A percentile compares a stretch with the other conserved stretches of the same genome.
Evolutionary conservation across 2,797 vertebrate species (phyloP).

Genomic region (Morelia viridis): DNA sequence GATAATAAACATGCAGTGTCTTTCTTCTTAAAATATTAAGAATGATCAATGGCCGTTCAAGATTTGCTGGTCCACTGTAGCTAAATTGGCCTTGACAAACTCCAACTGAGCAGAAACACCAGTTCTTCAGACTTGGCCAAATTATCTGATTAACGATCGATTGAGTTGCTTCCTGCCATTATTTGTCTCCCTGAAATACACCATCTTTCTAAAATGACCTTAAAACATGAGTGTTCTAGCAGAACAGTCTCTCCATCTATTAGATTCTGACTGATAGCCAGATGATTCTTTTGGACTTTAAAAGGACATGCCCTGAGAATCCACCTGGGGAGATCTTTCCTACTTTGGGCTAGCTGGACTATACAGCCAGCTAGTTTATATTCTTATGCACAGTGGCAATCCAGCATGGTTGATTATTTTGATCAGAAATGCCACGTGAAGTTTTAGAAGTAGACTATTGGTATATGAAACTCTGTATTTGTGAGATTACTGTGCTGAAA

Average conservation of each 20-base stretch:
- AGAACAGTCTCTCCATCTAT: not conserved
- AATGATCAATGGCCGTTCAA: not conserved
- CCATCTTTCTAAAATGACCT: not conserved
- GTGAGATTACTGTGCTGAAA: not conserved
- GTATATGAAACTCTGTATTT: not conserved
- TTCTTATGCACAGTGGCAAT: not conserved
- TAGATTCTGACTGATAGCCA: not conserved
- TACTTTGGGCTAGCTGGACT: too few relatives aligned
- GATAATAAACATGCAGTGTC: not conserved
- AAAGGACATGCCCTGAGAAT: not conserved
- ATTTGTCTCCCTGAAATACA: not conserved
- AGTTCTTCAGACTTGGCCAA: conserved; percentile 4
- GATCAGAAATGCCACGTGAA: not conserved
- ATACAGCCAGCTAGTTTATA: too few relatives aligned
- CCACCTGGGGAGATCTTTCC: not conserved
- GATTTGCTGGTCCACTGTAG: not conserved
- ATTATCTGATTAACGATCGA: not conserved
- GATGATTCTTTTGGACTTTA: not conserved
- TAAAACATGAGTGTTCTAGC: not conserved
- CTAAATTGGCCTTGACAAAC: conserved; percentile 13
- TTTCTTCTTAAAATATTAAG: not conserved
- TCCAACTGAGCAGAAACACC: not conserved
- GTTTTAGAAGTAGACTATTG: not conserved
- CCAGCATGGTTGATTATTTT: not conserved
- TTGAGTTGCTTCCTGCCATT: conserved; percentile 1